Evolutionary conservation across 2,888 invertebrate species (phyloP).

Genomic region (Heteropelma amictum): DNA sequence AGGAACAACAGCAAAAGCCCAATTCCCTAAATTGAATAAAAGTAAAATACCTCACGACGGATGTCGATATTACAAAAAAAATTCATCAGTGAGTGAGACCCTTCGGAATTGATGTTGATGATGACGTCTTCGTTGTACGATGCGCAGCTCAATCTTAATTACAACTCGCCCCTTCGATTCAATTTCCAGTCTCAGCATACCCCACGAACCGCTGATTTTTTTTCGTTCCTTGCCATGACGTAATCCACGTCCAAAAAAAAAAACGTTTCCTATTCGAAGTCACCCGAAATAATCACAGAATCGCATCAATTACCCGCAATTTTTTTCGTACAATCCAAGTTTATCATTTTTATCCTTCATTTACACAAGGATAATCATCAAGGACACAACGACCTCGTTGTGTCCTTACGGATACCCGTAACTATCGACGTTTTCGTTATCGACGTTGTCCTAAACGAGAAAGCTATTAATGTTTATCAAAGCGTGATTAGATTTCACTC

Average conservation of each 20-base stretch:
- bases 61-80: background rate
- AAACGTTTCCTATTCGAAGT: no score
- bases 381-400: no score
- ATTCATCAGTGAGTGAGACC: background rate
- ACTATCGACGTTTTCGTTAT: no score
- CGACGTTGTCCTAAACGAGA: background rate
- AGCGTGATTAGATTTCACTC: constrained; percentile 42
- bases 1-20: no score
- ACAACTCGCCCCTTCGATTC: background rate
- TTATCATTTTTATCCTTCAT: no score
- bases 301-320: no score
- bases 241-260: background rate
- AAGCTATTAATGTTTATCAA: constrained; percentile 28
- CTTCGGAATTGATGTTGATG: background rate
- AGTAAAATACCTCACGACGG: no score
- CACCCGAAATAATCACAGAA: no score
- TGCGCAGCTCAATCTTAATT: background rate
- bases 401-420: no score
- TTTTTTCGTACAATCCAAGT: no score
- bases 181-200: background rate
- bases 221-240: background rate
- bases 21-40: no score
- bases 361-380: no score
- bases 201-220: background rate
- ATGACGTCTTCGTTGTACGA: background rate